These are phyloP conservation scores for Panthera leo DNA, from an alignment of 2,113 vertebrate species.

Conservation along the genomic window DNA sequence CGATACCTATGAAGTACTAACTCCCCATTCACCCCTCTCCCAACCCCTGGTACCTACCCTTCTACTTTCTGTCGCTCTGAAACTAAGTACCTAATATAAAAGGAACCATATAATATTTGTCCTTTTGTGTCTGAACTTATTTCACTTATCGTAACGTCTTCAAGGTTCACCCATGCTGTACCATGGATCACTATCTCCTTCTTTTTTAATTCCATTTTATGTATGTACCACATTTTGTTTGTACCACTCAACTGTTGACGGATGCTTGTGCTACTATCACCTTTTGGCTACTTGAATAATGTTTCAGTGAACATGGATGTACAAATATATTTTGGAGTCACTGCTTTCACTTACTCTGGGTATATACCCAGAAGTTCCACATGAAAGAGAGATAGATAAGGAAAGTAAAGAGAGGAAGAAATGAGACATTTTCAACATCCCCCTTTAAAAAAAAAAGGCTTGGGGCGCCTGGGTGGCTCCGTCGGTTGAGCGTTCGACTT, in stretches of 20 bases:
- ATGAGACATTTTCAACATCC: not conserved
- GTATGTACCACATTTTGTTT: not conserved
- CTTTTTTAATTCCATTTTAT: not conserved
- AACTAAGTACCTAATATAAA: not conserved
- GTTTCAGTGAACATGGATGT: not conserved
- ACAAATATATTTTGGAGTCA: not conserved
- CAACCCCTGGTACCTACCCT: not conserved
- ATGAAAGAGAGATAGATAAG: not conserved
- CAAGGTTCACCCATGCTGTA: not conserved
- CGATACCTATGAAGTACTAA: not conserved
- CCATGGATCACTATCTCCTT: not conserved
- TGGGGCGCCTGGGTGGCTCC: not conserved
- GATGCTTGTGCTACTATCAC: not conserved
- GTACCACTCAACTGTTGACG: not conserved
- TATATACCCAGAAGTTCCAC: not conserved
- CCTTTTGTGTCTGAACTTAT: not conserved
- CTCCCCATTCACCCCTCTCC: not conserved
- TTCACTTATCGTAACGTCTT: not conserved
- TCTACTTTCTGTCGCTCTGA: not conserved
- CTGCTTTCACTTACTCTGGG: constrained; percentile 13
- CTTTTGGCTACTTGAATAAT: not conserved
- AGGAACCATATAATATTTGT: not conserved
- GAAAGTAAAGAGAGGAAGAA: not conserved
- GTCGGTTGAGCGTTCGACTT: no score
- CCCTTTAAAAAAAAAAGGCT: not conserved